Base-by-base conservation (phyloP, 2,113 vertebrate genomes). In the Meleagris gallopavo region DNA sequence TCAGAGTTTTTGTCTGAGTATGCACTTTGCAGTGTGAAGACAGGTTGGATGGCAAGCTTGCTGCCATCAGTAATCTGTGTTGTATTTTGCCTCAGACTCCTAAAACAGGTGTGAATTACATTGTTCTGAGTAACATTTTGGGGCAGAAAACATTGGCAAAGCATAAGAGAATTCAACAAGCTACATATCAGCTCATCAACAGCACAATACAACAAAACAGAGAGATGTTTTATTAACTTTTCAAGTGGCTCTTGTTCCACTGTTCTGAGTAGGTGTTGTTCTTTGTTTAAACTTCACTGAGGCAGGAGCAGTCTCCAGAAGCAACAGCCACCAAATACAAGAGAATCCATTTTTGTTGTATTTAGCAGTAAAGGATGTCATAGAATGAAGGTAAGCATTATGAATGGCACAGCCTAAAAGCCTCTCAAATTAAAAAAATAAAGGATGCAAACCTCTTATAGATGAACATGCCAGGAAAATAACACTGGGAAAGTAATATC, bases 231-330 rank as follows among this genome's bases (percentile, higher is more conserved):
- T 89, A 65, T 72, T 78, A 82, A 52, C 34, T 20, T 84, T 86
- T 88, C 38, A 75, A 84, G 36, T 18, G 16, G 29, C 78, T 81
- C 65, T 55, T 86, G 19, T 50, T 84, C 76, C 60, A 8, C 18
- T 71, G 3, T 48, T 78, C 70, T 21, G 46, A 21, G 50, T 66
- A 61, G 5, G 81, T 21, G 15, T 32, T 74, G 19, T 71, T 60
- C 57, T 86, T 91, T 81, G 66, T 83, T 74, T 87, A 95, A 72
- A 43, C 18, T 82, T 71, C 89, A n/a, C 41, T 82, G 69, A 32
- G 1, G 1, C n/a, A 19, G 46, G 22, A 89, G 17, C 27, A 48
- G 38, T 84, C 61, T 87, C 77, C 34, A 89, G 25, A 88, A 75
- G 17, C 10, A 50, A 46, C 25, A 32, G 38, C 24, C 79, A 32